Conservation (phyloP, 2,113 vertebrate genomes). For the Pitta sordida region DNA sequence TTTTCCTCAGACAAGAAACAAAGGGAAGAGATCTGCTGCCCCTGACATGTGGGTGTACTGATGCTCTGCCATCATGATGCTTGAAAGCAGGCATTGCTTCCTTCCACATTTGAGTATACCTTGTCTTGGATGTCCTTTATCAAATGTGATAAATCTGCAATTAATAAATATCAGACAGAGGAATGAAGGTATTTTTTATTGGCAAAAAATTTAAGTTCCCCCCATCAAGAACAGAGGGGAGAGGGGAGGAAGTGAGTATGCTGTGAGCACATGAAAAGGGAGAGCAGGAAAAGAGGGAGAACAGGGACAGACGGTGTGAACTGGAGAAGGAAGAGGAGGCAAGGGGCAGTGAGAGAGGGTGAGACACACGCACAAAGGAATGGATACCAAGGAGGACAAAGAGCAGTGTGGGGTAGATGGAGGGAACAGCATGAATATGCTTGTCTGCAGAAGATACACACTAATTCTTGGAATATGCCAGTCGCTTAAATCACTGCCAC, state of each 20-base stretch:
- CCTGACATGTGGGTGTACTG: too few relatives aligned
- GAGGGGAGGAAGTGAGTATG: not conserved
- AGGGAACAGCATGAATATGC: not conserved
- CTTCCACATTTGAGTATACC: not conserved
- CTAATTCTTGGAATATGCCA: conserved; percentile 22
- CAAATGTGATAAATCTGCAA: not conserved
- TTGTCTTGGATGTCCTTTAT: not conserved
- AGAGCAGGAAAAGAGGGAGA: not conserved
- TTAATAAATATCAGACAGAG: not conserved
- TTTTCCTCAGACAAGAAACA: not conserved
- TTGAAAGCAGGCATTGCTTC: not conserved
- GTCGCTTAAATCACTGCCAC: not conserved
- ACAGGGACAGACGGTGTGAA: not conserved
- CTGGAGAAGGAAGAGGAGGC: not conserved
- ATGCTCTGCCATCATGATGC: rapidly evolving
- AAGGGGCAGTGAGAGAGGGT: not conserved
- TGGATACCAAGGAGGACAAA: not conserved
- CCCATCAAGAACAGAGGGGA: not conserved
- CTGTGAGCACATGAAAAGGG: not conserved
- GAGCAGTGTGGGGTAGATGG: not conserved
- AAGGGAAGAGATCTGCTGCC: not conserved
- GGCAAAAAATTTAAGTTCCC: not conserved
- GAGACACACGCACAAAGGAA: not conserved
- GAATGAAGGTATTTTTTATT: not conserved
- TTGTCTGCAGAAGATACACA: not conserved